Base-by-base conservation (phyloP, 1,140 invertebrate species). In the Tetramorium simillimum region DNA sequence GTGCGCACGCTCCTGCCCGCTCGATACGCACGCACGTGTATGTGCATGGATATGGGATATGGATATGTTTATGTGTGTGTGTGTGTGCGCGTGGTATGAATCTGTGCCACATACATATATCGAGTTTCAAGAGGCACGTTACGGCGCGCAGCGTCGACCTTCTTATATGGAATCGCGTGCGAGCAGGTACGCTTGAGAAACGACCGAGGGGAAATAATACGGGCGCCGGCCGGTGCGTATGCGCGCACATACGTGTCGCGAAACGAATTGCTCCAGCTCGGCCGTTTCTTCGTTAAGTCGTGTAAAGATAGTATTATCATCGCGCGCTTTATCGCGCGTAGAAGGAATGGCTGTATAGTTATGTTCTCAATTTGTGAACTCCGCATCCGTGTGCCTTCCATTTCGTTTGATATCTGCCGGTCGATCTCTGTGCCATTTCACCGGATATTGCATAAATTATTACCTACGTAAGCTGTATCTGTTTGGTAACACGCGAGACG, bases 131-230 rank as follows among this genome's bases (percentile, higher is more conserved):
- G 56, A 91, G 89, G 87, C 84, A 91, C 89, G 87, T 89, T 89
- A 91, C 89, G 89, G 87, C 87, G 90, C 87, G 87, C 82, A 73
- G 75, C 84, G 67, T 81, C 85, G 90, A 62, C 89, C 80, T 89
- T 91, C 90, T 88, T 91, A 91, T 89, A 91, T 89, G 89, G 90
- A 88, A 90, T 91, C 90, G 90, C 89, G 78, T 91, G 90, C 86
- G 80, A 51, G 60, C 58, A 81, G 78, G 78, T 90, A 86, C 37
- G 73, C 53, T 80, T 80, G 89, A 88, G 84, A 88, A 88, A 91
- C 84, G 65, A 28, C 43, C 56, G 69, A 33, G 70, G 43, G 75
- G 75, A 80, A 88, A 86, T 81, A 86, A 53, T 72, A 81, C 65
- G 63, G n/a, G 40, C 37, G 37, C 65, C 65, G 65, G 40, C 58